Percentiles rank a stretch among this genome's conserved stretches.
Evolutionary conservation across 92 coral and sea anemone species (phyloP).

Genomic region (Montipora capitata): DNA sequence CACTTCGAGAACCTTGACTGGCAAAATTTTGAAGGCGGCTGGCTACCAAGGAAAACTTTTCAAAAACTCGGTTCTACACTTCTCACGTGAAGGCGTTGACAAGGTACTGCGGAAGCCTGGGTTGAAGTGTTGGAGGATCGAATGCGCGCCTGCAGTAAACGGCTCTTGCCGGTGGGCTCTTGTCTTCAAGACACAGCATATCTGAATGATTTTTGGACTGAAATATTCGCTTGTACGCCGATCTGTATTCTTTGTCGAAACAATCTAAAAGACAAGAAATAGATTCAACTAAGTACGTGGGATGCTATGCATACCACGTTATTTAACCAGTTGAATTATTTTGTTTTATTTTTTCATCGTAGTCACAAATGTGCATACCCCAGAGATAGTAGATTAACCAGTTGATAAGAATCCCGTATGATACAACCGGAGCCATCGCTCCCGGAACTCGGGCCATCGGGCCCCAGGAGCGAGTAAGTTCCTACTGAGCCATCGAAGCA

Average conservation of each 20-base stretch:
- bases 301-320: no score
- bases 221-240: conserved; percentile 78
- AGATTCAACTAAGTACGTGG: background rate
- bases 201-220: conserved; percentile 80
- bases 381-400: no score
- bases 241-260: conserved; percentile 95
- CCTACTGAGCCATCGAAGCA: no score
- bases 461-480: no score
- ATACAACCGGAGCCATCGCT: no score
- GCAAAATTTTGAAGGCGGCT: background rate
- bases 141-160: conserved; percentile 93
- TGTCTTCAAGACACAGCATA: conserved; percentile 84
- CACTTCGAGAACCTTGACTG: background rate
- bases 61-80: background rate
- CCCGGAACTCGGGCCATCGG: no score
- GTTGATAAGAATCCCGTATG: no score
- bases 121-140: conserved; percentile 87
- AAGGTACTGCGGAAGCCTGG: conserved; percentile 90
- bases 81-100: conserved; percentile 41
- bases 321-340: no score
- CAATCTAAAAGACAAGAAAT: conserved; percentile 73
- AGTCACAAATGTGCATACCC: no score
- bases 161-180: conserved; percentile 74
- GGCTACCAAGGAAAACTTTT: background rate
- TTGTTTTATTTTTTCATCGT: no score